Base-by-base conservation (phyloP, 2,797 vertebrate species). In the Girardinus metallicus region DNA sequence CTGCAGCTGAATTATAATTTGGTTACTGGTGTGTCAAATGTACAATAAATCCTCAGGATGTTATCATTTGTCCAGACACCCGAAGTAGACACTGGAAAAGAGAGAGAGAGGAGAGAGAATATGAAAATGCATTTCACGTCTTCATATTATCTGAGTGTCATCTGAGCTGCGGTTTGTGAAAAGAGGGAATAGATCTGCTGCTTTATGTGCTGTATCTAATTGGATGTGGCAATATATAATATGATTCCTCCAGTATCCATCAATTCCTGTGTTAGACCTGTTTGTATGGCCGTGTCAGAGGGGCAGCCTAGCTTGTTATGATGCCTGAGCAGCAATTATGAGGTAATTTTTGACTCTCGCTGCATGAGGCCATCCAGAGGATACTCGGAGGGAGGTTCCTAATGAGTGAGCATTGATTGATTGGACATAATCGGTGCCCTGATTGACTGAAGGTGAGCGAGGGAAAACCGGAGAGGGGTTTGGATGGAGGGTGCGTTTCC, bases 131-230 rank as follows among this genome's bases (percentile, higher is more conserved):
- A 88, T 91, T 95, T 91, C 91, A 95, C 91, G 78, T 96, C 93
- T 95, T 94, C 89, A 94, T 95, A 94, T 75, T 44, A 60, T 75
- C 39, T 15, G 74, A 60, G 74, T 75, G 74, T 62, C 74, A 75
- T 94, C 90, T 60, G 85, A 91, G 92, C 74, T 74, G 80, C 83
- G 85, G 90, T 92, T 91, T 87, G 89, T 87, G 89, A 90, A 92
- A 94, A 90, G 83, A 78, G 86, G 93, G 94, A 92, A 95, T 93
- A 92, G 95, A 95, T 96, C 94, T 93, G 92, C 92, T 93, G 94
- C 93, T 96, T 96, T 95, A 96, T 95, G 94, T 95, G 89, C 94
- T 95, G 94, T 94, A 89, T 96, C 94, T 96, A 96, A 96, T 96
- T 96, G 94, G 94, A 96, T 95, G 93, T 94, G 92, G 94, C 95